Percentiles rank a stretch among this genome's conserved stretches.
phyloP scores from a whole-genome alignment of 1,140 invertebrate genomes.

The Aphaenogaster rudis region DNA sequence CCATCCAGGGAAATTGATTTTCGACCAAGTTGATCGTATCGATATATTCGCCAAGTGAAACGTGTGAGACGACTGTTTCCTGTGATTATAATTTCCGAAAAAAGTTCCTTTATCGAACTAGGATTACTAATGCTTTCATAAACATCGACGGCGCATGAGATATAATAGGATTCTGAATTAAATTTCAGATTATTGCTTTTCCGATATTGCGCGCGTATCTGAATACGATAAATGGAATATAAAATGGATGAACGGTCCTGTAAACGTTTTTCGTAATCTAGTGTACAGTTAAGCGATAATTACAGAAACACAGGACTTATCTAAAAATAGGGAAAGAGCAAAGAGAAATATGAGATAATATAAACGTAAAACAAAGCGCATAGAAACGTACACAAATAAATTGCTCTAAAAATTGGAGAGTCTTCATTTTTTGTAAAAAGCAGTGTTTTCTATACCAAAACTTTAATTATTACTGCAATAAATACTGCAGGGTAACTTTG shows the following conservation, averaged over 20 bases:
- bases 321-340: background rate
- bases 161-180: conserved; percentile 47
- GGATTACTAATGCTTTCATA: conserved; percentile 22
- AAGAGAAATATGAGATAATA: background rate
- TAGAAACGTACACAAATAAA: background rate
- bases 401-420: background rate
- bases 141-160: conserved; percentile 25
- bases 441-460: background rate
- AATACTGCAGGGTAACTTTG: background rate
- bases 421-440: background rate
- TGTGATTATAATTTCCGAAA: background rate
- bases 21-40: background rate
- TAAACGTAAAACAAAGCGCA: background rate
- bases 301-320: conserved; percentile 3
- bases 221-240: conserved; percentile 59
- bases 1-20: conserved; percentile 31
- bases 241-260: conserved; percentile 19
- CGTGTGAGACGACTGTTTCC: background rate
- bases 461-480: conserved; percentile 6
- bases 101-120: conserved; percentile 1
- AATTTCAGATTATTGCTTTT: conserved; percentile 62
- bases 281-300: conserved; percentile 33
- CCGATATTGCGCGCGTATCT: conserved; percentile 60
- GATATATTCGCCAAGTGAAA: conserved; percentile 6
- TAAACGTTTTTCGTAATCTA: conserved; percentile 47